phyloP scores from a whole-genome alignment of 2,888 invertebrate genomes.

The Macropis europaea region DNA sequence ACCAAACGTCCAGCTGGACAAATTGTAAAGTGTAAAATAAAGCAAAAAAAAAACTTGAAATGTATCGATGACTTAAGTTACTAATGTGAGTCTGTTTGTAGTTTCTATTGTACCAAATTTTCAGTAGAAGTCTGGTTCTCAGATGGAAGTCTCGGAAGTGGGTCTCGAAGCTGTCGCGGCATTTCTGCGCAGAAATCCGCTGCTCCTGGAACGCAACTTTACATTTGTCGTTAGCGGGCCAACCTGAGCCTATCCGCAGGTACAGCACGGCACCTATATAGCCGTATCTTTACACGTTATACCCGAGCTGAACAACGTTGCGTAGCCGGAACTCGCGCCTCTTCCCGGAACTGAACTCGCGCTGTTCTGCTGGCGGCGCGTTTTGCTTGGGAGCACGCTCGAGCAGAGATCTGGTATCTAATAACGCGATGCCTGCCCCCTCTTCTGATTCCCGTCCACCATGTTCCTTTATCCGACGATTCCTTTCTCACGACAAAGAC shows the following conservation, averaged over 20 bases:
- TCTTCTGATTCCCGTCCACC: constrained; percentile 32
- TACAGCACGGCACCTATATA: constrained; percentile 8
- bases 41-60: too few relatives aligned
- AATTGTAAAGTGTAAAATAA: too few relatives aligned
- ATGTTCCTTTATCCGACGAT: constrained; percentile 18
- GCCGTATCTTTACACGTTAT: constrained; percentile 42
- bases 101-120: too few relatives aligned
- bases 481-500: constrained; percentile 40
- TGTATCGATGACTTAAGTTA: too few relatives aligned
- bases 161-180: constrained; percentile 15
- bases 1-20: too few relatives aligned
- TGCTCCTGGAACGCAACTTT: constrained; percentile 48
- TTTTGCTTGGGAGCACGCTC: constrained; percentile 70
- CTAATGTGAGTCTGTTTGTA: too few relatives aligned
- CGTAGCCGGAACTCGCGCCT: constrained; percentile 74
- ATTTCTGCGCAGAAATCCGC: constrained; percentile 36
- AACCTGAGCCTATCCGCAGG: constrained; percentile 53
- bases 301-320: constrained; percentile 50
- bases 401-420: constrained; percentile 67
- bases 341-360: constrained; percentile 72
- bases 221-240: constrained; percentile 61
- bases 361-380: constrained; percentile 69
- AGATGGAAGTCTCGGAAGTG: constrained; percentile 4
- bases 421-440: constrained; percentile 63
- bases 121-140: too few relatives aligned